Evolutionary conservation across 2,888 invertebrate genomes (phyloP).

Genomic region (Eucriotettix oculatus): DNA sequence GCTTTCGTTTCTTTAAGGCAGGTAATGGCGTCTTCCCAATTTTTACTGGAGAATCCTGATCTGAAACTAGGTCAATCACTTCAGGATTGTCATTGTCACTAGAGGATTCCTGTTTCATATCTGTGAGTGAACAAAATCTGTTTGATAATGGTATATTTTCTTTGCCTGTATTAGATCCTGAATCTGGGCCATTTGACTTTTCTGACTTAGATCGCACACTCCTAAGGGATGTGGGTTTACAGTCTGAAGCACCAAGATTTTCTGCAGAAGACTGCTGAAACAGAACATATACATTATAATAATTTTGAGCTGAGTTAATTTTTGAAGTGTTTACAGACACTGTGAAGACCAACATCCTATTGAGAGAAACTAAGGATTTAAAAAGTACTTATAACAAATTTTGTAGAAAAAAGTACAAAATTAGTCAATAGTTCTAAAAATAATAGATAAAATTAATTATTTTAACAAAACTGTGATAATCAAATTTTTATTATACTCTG

Average conservation of each 20-base stretch:
- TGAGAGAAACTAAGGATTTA: no score
- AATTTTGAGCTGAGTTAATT: no score
- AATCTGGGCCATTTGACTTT: constrained; percentile 9
- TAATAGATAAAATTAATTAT: no score
- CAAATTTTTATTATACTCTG: no score
- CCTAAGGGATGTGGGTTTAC: constrained; percentile 30
- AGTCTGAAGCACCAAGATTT: not conserved
- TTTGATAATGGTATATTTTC: constrained; percentile 33
- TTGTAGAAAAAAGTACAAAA: no score
- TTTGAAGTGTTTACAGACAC: no score
- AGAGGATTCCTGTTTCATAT: not conserved
- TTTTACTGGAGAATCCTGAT: constrained; percentile 6
- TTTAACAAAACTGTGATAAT: no score
- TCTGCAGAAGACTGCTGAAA: not conserved
- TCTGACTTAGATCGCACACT: constrained; percentile 51
- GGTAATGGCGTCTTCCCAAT: constrained; percentile 6
- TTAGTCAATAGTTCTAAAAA: no score
- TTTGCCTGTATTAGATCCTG: constrained; percentile 32
- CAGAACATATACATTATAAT: no score
- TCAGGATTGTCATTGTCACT: constrained; percentile 21
- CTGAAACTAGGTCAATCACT: constrained; percentile 20
- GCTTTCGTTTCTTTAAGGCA: constrained; percentile 44
- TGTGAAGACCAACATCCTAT: no score
- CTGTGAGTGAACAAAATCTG: not conserved
- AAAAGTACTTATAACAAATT: no score